Evolutionary conservation across 35 echinoderm and acorn worm species (phyloP), one percentile per base, ranked within the genome.

Genomic region (Heliocidaris erythrogramma): DNA sequence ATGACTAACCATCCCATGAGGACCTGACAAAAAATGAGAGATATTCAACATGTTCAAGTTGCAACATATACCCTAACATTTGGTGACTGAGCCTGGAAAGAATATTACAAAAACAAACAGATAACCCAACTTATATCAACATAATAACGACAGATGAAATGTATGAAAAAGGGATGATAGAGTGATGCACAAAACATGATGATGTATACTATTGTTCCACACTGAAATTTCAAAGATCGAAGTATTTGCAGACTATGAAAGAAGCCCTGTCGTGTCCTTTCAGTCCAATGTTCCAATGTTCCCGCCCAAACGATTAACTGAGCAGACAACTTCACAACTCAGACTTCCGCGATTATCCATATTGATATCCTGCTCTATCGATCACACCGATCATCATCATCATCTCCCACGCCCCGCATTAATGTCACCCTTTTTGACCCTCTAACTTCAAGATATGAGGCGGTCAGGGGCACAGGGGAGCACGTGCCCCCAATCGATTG

Each of bases 321-420:
- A 27, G 65, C 18, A 78, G 65, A 78, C 65, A 27, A 78, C 65
- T 78, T 78, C 65, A 78, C 65, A 78, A 3, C 65, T 27, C 65
- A 4, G 21, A 78, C 18, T 78, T 78, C 65, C 65, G 65, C 65
- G 65, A 78, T 78, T n/a, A 78, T 78, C 65, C n/a, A 7, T 78
- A 78, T 78, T 78, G 65, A 78, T 78, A 78, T 78, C 65, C 65
- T 78, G 65, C 27, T 24, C 65, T n/a, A 78, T 78, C 65, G 65
- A 78, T 78, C 65, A 78, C 17, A n/a, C 18, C 27, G 65, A 78
- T 78, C 65, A n/a, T n/a, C 24, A 78, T 78, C 65, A 60, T 60
- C 59, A 60, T 78, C 35, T 42, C 65, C 65, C 65, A 78, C 65
- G 65, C 65, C 65, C 65, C 8, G 65, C 65, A 78, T 27, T 78